Percentiles rank a stretch among this genome's conserved stretches.
Conservation (phyloP, 2,888 invertebrate species). For the Hirtodrosophila trivittata region DNA sequence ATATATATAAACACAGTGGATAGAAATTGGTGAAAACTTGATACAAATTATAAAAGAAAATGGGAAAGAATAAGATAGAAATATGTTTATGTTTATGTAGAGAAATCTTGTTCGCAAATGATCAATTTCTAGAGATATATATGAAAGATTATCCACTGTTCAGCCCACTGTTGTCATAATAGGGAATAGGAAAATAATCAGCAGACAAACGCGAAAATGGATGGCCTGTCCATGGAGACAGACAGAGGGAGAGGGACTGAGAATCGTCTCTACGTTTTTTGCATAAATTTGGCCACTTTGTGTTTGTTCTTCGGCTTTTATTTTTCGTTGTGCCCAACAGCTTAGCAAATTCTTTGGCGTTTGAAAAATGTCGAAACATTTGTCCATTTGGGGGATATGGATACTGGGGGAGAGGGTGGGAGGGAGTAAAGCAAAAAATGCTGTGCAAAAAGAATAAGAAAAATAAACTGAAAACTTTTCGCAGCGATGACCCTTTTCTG, state of each 20-base stretch:
- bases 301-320: constrained; percentile 34
- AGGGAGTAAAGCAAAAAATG: constrained; percentile 10
- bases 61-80: too few species aligned
- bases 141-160: too few species aligned
- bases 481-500: constrained; percentile 70
- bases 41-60: too few species aligned
- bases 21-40: too few species aligned
- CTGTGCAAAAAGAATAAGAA: constrained; percentile 16
- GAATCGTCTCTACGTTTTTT: constrained; percentile 56
- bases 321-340: constrained; percentile 32
- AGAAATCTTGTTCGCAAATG: too few species aligned
- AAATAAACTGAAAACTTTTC: constrained; percentile 53
- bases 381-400: constrained; percentile 63
- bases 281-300: constrained; percentile 76
- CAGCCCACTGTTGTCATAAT: constrained; percentile 29
- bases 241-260: constrained; percentile 7
- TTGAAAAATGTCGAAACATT: constrained; percentile 77
- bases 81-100: too few species aligned
- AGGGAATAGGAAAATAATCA: constrained; percentile 40
- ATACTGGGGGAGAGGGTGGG: constrained; percentile 12
- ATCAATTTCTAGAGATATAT: too few species aligned
- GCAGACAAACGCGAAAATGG: constrained; percentile 45
- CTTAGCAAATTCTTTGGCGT: constrained; percentile 58
- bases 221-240: constrained; percentile 29
- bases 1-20: constrained; percentile 5